These are phyloP conservation scores for Brachirus orientalis DNA, from an alignment of 2,113 vertebrate species.

Conservation along the genomic window DNA sequence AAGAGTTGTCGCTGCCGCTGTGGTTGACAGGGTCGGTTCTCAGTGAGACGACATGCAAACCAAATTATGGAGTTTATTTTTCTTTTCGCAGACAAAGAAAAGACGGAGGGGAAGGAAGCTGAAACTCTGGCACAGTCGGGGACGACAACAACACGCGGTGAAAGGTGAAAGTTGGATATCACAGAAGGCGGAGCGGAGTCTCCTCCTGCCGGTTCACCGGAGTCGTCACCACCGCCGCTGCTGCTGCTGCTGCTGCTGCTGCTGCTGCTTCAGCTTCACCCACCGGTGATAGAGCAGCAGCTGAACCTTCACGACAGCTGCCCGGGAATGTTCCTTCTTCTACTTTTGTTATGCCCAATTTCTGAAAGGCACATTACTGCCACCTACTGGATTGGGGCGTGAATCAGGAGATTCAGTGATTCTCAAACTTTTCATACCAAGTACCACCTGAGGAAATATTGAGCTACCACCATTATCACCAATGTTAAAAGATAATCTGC, in stretches of 20 bases:
- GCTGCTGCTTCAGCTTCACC: neutral
- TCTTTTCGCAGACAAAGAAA: neutral
- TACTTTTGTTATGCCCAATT: too few relatives aligned
- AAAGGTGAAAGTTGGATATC: constrained; percentile 46
- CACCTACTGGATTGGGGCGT: too few relatives aligned
- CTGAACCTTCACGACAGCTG: neutral
- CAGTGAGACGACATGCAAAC: neutral
- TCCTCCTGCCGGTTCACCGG: constrained; percentile 60
- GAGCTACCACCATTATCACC: too few relatives aligned
- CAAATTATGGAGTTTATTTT: constrained; percentile 19
- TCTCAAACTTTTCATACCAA: too few relatives aligned
- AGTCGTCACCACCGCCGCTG: constrained; percentile 32
- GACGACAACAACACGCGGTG: neutral
- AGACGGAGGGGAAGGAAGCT: neutral
- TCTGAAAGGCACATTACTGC: too few relatives aligned
- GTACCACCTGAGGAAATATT: too few relatives aligned
- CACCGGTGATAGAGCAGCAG: too few relatives aligned
- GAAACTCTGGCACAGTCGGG: constrained; percentile 23
- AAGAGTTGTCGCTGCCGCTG: constrained; percentile 8
- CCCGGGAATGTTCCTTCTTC: too few relatives aligned
- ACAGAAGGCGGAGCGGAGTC: constrained; percentile 65
- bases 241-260: constrained; percentile 10
- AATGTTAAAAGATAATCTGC: too few relatives aligned
- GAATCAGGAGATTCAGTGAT: too few relatives aligned
- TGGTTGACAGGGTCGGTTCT: constrained; percentile 4